phyloP scores from a whole-genome alignment of 2,113 vertebrate species.

The Psilopsiagon aurifrons region DNA sequence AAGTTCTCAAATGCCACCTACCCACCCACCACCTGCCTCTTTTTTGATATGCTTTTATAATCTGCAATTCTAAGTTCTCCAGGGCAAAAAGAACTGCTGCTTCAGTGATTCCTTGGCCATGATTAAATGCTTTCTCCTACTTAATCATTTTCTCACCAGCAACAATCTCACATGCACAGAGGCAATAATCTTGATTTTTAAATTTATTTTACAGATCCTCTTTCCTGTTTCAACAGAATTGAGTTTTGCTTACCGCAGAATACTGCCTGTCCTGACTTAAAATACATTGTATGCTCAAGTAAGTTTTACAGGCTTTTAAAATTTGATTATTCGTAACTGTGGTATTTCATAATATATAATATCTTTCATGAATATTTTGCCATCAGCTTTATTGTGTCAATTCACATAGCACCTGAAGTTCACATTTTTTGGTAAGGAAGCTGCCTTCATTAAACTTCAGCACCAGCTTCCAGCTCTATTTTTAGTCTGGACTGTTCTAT shows the following conservation, averaged over 20 bases:
- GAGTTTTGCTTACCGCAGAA: constrained; percentile 21
- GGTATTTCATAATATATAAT: background rate
- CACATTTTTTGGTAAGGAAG: background rate
- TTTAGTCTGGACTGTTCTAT: background rate
- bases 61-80: background rate
- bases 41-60: background rate
- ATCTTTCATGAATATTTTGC: background rate
- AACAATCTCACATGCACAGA: background rate
- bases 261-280: constrained; percentile 5
- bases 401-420: background rate
- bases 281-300: constrained; percentile 16
- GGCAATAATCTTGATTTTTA: background rate
- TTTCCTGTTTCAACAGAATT: background rate
- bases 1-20: background rate
- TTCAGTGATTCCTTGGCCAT: background rate
- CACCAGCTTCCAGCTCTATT: constrained; percentile 20
- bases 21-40: background rate
- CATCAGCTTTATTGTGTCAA: background rate
- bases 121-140: background rate
- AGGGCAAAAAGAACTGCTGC: background rate
- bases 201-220: constrained; percentile 47
- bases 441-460: background rate
- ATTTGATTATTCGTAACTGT: background rate
- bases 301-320: constrained; percentile 26
- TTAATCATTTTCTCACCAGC: background rate